Conservation (phyloP, 2,888 invertebrate species). For the Anagyrus pseudococci region DNA sequence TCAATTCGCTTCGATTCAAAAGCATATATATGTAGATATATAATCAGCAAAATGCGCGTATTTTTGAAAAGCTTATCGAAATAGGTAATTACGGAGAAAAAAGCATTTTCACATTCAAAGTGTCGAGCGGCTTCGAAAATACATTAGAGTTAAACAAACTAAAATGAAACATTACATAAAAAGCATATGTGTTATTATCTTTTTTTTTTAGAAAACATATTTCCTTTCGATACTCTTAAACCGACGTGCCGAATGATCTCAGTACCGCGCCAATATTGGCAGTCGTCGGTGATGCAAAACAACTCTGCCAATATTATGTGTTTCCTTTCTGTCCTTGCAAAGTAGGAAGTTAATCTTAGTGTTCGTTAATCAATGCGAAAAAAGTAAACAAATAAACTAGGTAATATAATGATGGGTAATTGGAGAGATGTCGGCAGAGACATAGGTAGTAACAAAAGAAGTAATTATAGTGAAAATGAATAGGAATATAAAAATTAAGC, state of each 20-base stretch:
- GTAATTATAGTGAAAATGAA: constrained; percentile 35
- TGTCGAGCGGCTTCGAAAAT: constrained; percentile 20
- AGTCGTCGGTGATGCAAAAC: constrained; percentile 37
- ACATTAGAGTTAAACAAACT: constrained; percentile 13
- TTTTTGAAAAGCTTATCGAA: constrained; percentile 35
- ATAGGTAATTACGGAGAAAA: constrained; percentile 13
- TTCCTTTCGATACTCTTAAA: constrained; percentile 23
- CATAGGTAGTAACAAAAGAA: constrained; percentile 26
- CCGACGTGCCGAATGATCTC: constrained; percentile 53
- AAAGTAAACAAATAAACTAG: constrained; percentile 5
- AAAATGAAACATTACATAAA: too few species aligned
- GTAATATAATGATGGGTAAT: constrained; percentile 20
- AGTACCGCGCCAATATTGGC: constrained; percentile 48
- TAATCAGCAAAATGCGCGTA: constrained; percentile 28
- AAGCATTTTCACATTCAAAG: constrained; percentile 21
- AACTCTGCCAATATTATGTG: constrained; percentile 46
- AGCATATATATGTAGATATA: constrained; percentile 14
- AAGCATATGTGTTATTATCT: too few species aligned
- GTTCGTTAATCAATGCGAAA: constrained; percentile 8
- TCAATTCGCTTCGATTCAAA: constrained; percentile 30
- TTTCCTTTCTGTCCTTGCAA: constrained; percentile 12
- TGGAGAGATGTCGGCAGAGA: constrained; percentile 23
- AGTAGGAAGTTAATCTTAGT: constrained; percentile 6
- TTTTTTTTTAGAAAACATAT: too few species aligned
- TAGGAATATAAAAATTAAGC: constrained; percentile 17